These are phyloP conservation scores for Chrysotoxum bicinctum DNA, from an alignment of 2,888 invertebrate genomes.

Conservation along the genomic window DNA sequence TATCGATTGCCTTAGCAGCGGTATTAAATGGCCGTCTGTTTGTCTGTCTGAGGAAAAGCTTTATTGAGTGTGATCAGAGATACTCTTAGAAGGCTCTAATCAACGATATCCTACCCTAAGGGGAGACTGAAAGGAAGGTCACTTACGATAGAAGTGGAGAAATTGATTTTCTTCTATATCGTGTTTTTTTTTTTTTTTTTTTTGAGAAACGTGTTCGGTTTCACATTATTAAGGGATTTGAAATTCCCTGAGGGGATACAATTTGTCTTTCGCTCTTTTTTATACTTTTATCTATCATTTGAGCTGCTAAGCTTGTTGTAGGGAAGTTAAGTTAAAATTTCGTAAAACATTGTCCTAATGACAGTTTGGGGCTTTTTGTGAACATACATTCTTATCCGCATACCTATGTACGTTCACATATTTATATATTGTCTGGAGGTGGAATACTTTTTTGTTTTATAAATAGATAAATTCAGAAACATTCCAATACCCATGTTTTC, in stretches of 20 bases:
- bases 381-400: background rate
- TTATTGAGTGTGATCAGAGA: background rate
- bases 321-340: background rate
- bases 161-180: constrained; percentile 38
- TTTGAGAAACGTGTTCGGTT: background rate
- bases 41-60: background rate
- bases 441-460: background rate
- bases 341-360: background rate
- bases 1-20: constrained; percentile 21
- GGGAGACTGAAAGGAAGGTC: constrained; percentile 1
- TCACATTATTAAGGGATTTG: background rate
- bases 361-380: background rate
- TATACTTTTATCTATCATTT: background rate
- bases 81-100: constrained; percentile 6
- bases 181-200: background rate
- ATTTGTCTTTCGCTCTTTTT: background rate
- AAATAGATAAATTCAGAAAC: background rate
- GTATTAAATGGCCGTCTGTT: constrained; percentile 1
- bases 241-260: background rate
- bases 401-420: background rate
- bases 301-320: background rate
- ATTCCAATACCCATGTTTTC: background rate
- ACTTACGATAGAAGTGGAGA: background rate
- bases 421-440: background rate
- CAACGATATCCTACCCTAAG: constrained; percentile 12